Evolutionary conservation across 2,888 invertebrate species (phyloP).

Genomic region (Amblyteles armatorius): DNA sequence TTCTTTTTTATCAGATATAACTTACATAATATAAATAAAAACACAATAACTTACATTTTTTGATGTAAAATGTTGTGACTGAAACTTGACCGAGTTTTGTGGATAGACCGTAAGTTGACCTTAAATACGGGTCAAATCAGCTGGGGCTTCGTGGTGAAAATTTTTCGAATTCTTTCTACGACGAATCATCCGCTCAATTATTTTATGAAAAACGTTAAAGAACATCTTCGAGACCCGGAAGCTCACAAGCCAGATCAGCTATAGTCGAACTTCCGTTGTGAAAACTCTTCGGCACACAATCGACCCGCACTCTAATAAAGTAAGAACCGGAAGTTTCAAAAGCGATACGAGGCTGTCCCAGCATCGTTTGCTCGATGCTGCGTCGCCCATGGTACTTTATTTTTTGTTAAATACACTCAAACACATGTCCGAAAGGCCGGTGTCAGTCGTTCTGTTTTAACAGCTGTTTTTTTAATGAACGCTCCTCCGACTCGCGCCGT

Average conservation of each 20-base stretch:
- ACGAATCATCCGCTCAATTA: no score
- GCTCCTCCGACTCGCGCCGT: constrained; percentile 5
- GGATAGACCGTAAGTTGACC: no score
- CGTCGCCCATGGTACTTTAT: neutral
- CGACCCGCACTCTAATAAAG: neutral
- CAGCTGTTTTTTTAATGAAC: constrained; percentile 44
- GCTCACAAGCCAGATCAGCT: neutral
- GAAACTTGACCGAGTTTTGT: no score
- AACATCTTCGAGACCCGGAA: no score
- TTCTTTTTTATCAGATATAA: no score
- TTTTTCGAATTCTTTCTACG: no score
- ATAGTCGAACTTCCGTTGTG: neutral
- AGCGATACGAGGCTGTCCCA: neutral
- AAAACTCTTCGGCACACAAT: neutral
- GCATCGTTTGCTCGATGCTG: constrained; percentile 12
- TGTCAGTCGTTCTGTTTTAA: constrained; percentile 49
- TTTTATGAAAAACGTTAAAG: no score
- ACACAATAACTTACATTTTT: no score
- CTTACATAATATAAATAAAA: no score
- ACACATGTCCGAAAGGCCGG: constrained; percentile 10
- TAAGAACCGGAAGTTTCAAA: constrained; percentile 10
- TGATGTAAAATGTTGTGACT: no score
- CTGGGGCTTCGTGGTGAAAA: no score
- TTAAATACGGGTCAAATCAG: no score
- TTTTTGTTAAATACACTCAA: constrained; percentile 13